Conservation (phyloP, 2,888 invertebrate species). For the Diogma glabrata region DNA sequence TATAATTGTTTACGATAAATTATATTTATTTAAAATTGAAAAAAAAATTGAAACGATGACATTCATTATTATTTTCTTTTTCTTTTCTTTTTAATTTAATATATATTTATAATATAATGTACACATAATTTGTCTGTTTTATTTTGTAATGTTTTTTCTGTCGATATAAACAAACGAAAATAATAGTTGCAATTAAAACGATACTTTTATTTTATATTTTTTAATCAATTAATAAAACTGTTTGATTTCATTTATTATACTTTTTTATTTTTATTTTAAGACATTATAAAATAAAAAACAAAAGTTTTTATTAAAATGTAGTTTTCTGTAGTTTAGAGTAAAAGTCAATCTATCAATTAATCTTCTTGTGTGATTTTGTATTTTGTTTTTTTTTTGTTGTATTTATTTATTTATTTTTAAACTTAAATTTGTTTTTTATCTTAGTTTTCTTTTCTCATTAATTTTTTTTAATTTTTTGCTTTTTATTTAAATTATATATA, state of each 20-base stretch:
- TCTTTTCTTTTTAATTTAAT: constrained; percentile 3
- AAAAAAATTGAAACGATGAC: constrained; percentile 6
- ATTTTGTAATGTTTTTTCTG: no score
- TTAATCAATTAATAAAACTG: background rate
- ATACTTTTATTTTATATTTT: background rate
- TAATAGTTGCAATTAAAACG: background rate
- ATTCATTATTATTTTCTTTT: constrained; percentile 2
- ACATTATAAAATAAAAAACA: constrained; percentile 4
- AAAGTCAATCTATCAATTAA: background rate
- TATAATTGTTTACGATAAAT: no score
- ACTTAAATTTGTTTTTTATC: constrained; percentile 6
- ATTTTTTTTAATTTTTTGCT: background rate
- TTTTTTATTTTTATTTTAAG: constrained; percentile 1
- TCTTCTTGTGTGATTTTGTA: background rate
- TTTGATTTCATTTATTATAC: constrained; percentile 1
- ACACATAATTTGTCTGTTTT: constrained; percentile 8
- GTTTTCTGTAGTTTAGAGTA: background rate
- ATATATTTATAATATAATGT: constrained; percentile 9
- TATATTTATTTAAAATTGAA: constrained; percentile 4
- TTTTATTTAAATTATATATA: constrained; percentile 7
- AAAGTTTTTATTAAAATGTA: constrained; percentile 1
- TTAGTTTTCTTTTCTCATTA: background rate
- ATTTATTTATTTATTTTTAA: constrained; percentile 3
- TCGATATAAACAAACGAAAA: no score
- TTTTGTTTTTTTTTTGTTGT: constrained; percentile 3